Evolutionary conservation across 2,113 vertebrate species (phyloP), one percentile per base, ranked within the genome.

Genomic region (Oncorhynchus keta): DNA sequence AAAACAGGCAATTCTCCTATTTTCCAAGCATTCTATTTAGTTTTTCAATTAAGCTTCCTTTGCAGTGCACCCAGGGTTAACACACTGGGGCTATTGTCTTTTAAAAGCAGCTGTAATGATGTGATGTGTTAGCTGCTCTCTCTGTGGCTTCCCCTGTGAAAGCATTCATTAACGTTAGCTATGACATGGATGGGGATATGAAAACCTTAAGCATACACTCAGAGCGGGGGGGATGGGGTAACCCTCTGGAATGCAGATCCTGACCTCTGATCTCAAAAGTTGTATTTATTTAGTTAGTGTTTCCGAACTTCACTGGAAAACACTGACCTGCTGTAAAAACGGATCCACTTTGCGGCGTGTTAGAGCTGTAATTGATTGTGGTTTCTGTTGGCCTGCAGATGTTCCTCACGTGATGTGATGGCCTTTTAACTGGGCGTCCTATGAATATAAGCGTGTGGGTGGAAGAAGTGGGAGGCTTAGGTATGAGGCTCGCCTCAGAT

Each of bases 81-180:
- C n/a, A 16, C 6, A 24, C 59, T 62, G 55, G 1, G 9, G 26
- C 66, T 4, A 32, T 14, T 22, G n/a, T 68, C 64, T 45, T 32
- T 32, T 28, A 35, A 20, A 68, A 32, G 66, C 74, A 59, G 62
- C 81, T 85, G 79, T 87, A 89, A 89, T 84, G 82, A 89, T 81
- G 83, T 79, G 77, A 72, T 81, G 71, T 78, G 51, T 85, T 75
- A 69, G 77, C 76, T 70, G 14, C 77, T 16, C 49, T 22, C 4
- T 20, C 70, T 45, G 68, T 73, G 62, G 39, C 76, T 68, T 45
- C 11, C 80, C 72, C 82, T 39, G 72, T 12, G 0, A 77, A 73
- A 48, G 51, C 39, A 77, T 86, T 89, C 83, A 88, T 89, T 45
- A 45, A 45, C 39, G 39, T 39, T 89, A 89, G 83, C 83, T 24